Percentiles rank a stretch among this genome's conserved stretches.
phyloP scores from a whole-genome alignment of 2,888 invertebrate species.

The Fissipunctia ypsillon region DNA sequence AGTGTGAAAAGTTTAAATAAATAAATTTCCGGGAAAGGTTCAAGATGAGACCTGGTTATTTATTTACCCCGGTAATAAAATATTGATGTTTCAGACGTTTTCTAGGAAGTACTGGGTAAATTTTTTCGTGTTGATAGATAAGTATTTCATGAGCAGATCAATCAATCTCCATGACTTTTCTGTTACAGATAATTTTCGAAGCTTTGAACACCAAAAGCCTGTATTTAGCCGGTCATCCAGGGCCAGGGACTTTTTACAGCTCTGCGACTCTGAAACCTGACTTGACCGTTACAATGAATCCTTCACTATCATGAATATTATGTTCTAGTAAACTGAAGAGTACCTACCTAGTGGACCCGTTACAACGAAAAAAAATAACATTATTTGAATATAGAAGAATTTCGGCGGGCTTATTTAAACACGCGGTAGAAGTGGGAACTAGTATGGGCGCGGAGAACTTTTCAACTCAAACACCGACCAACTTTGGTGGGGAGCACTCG shows the following conservation, averaged over 20 bases:
- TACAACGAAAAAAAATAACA: not conserved
- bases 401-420: conserved; percentile 32
- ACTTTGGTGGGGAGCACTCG: conserved; percentile 41
- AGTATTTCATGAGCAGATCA: not conserved
- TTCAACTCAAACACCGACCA: conserved; percentile 50
- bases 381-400: conserved; percentile 23
- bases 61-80: conserved; percentile 21
- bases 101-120: too few relatives aligned
- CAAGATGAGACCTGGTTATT: conserved; percentile 3
- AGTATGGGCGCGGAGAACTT: conserved; percentile 46
- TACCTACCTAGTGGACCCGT: too few relatives aligned
- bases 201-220: not conserved
- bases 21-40: conserved; percentile 35
- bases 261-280: not conserved
- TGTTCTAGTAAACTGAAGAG: not conserved
- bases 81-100: not conserved
- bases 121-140: not conserved
- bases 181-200: not conserved
- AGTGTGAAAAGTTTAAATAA: too few relatives aligned
- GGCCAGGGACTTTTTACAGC: not conserved
- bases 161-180: not conserved
- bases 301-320: not conserved
- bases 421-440: conserved; percentile 23
- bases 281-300: not conserved
- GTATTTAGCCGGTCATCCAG: not conserved